Base-by-base conservation (phyloP, 2,888 invertebrate genomes). In the Acrobasis consociella region DNA sequence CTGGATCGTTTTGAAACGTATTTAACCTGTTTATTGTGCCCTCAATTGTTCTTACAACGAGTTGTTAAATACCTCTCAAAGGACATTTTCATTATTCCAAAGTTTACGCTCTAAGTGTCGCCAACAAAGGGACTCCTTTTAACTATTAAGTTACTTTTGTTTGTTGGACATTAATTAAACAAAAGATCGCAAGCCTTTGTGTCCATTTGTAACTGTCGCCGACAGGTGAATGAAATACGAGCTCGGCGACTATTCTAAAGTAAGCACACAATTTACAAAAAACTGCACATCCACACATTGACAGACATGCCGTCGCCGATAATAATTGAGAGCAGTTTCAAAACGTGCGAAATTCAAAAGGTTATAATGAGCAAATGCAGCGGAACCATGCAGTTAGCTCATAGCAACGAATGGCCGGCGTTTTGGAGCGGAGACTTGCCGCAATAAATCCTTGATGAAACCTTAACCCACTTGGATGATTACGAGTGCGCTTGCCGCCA, bases 401-500 rank as follows among this genome's bases (percentile, higher is more conserved):
- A 90, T 85, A 88, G 88, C 85, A 88, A 89, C 88, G 75, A 85
- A 78, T 82, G 82, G 83, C 84, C 85, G 82, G 80, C 81, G 87
- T 91, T 90, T 91, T 89, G 91, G 91, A 91, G 89, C 91, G 91
- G 90, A 83, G 90, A 86, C 89, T 91, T 92, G 91, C 90, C 89
- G 91, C 92, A 92, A 91, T 83, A 92, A 91, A 92, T 91, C 92
- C 92, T 92, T 93, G 92, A 82, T 88, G 88, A 73, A 89, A 91
- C 92, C 92, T 93, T 93, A 93, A 93, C 92, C 92, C 86, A 93
- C 84, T 93, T 93, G 89, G 86, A 84, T 90, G 90, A 89, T 92
- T 91, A 91, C 91, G 85, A 87, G 83, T 82, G 82, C 86, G 82
- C 81, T 80, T 75, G 84, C 78, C 78, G 74, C 68, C 77, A 72